Conservation (phyloP, 2,797 vertebrate genomes). For the Myripristis murdjan region DNA sequence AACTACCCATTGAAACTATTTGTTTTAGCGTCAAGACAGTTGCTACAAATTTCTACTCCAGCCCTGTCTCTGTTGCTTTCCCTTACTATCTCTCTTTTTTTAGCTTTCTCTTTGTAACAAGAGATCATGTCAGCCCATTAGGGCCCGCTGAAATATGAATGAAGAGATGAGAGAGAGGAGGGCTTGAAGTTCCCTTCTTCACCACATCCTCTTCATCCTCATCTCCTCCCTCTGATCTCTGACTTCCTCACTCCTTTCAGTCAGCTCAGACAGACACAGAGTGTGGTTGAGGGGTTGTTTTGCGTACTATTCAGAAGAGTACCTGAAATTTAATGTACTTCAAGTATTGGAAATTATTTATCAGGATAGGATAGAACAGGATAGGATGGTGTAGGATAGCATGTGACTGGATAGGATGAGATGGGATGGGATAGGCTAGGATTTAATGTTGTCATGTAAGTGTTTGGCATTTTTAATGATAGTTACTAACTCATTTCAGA, state of each 20-base stretch:
- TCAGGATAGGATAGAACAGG: too few relatives aligned
- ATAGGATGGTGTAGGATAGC: too few relatives aligned
- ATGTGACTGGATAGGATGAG: too few relatives aligned
- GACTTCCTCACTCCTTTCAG: slow-evolving; percentile 40
- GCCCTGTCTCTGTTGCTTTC: slow-evolving; percentile 20
- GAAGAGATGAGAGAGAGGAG: slow-evolving; percentile 69
- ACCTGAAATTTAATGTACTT: slow-evolving; percentile 9
- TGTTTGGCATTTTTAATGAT: too few relatives aligned
- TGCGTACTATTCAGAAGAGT: background rate
- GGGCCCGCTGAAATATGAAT: slow-evolving; percentile 79
- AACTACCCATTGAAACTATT: background rate
- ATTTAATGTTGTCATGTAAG: too few relatives aligned
- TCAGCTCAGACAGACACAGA: slow-evolving; percentile 36
- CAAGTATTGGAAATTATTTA: background rate
- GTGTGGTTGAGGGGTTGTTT: slow-evolving; percentile 38
- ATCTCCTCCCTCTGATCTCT: slow-evolving; percentile 61
- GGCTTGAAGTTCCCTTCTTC: slow-evolving; percentile 53
- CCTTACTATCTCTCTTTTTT: slow-evolving; percentile 12
- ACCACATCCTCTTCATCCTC: slow-evolving; percentile 56
- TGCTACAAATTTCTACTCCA: background rate
- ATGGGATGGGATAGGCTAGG: too few relatives aligned
- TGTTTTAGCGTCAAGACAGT: background rate
- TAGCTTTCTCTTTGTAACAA: slow-evolving; percentile 55
- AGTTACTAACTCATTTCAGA: too few relatives aligned
- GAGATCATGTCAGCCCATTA: slow-evolving; percentile 75